Evolutionary conservation across 2,888 invertebrate species (phyloP).

Genomic region (Acanthosepion esculentum): DNA sequence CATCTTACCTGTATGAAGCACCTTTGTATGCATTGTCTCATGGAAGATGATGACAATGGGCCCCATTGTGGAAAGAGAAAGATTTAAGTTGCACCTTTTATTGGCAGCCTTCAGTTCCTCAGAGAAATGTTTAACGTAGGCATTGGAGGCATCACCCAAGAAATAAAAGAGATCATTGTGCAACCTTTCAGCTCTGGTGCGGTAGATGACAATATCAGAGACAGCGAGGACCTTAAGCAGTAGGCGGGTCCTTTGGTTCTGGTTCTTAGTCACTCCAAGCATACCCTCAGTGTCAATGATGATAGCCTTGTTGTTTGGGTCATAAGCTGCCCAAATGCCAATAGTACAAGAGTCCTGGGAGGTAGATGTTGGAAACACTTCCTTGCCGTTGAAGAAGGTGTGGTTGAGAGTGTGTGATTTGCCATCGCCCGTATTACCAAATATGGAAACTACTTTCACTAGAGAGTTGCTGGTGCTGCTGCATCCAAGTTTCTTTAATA

Average conservation of each 20-base stretch:
- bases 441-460: constrained; percentile 87
- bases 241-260: constrained; percentile 82
- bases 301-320: constrained; percentile 81
- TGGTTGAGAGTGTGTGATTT: constrained; percentile 87
- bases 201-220: constrained; percentile 86
- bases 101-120: constrained; percentile 73
- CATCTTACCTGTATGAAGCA: constrained; percentile 74
- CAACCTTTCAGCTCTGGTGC: constrained; percentile 84
- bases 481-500: constrained; percentile 71
- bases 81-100: constrained; percentile 76
- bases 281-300: constrained; percentile 88
- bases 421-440: constrained; percentile 89
- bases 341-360: constrained; percentile 84
- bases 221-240: constrained; percentile 87
- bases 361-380: constrained; percentile 81
- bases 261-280: constrained; percentile 79
- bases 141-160: constrained; percentile 84
- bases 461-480: constrained; percentile 57
- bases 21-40: constrained; percentile 84
- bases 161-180: constrained; percentile 85
- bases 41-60: constrained; percentile 87
- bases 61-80: constrained; percentile 79
- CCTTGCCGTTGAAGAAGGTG: constrained; percentile 81
- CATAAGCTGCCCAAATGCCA: constrained; percentile 86
- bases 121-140: constrained; percentile 84